These are phyloP conservation scores for Linurgus olivaceus DNA, from an alignment of 2,797 vertebrate species.

Conservation along the genomic window DNA sequence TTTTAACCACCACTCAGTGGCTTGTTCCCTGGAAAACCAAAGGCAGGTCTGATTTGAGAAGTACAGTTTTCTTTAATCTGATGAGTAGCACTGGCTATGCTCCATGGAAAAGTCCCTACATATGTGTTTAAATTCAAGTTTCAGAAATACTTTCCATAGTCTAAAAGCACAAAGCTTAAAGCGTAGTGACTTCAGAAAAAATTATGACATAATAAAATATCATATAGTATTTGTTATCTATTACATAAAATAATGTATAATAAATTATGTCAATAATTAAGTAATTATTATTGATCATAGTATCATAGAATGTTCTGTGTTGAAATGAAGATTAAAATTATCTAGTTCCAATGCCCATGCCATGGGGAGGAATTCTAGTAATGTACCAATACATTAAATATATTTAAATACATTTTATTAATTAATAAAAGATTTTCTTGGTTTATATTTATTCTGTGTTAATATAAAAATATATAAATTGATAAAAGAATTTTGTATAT, in stretches of 20 bases:
- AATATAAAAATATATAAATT: not conserved
- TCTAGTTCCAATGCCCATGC: accelerated
- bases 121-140: not conserved
- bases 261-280: not conserved
- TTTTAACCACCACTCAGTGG: not conserved
- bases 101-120: not conserved
- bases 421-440: accelerated
- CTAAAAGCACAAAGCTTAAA: not conserved
- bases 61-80: not conserved
- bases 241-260: not conserved
- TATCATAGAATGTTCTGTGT: not conserved
- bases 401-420: not conserved
- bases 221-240: not conserved
- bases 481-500: not conserved
- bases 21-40: not conserved
- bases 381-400: not conserved
- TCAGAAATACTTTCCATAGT: not conserved
- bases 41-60: not conserved
- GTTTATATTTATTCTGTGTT: not conserved
- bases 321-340: not conserved
- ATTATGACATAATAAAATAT: not conserved
- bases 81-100: not conserved
- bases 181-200: not conserved
- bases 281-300: not conserved
- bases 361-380: not conserved